Conservation (phyloP, 2,797 vertebrate species). For the Vespertilio murinus region DNA sequence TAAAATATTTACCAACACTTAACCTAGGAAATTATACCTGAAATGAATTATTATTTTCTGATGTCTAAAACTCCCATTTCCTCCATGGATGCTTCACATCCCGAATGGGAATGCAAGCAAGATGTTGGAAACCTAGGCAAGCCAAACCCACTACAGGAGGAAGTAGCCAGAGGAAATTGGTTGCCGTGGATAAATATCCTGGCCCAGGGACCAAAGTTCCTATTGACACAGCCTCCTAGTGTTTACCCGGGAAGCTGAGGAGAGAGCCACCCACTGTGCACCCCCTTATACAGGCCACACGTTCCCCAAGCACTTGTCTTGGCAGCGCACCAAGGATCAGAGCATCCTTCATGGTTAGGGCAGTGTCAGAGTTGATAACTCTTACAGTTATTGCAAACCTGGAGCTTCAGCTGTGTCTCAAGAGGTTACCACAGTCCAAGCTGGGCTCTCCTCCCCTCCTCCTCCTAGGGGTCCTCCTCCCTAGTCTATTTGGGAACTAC, state of each 20-base stretch:
- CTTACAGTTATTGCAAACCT: background rate
- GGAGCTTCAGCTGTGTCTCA: background rate
- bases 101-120: background rate
- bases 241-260: slow-evolving; percentile 68
- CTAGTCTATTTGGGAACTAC: background rate
- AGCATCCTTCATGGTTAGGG: background rate
- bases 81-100: background rate
- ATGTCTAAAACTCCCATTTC: slow-evolving; percentile 16
- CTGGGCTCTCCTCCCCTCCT: background rate
- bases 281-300: background rate
- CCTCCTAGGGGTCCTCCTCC: background rate
- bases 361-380: background rate
- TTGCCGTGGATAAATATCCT: background rate
- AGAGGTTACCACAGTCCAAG: background rate
- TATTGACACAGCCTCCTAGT: slow-evolving; percentile 71
- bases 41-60: slow-evolving; percentile 28
- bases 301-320: background rate
- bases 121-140: slow-evolving; percentile 7
- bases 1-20: slow-evolving; percentile 6
- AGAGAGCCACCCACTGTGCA: slow-evolving; percentile 23
- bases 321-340: background rate
- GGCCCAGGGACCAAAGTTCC: slow-evolving; percentile 62
- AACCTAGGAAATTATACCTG: background rate
- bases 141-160: background rate
- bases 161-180: background rate